Conservation (phyloP, 2,888 invertebrate genomes). For the Eristalis tenax region DNA sequence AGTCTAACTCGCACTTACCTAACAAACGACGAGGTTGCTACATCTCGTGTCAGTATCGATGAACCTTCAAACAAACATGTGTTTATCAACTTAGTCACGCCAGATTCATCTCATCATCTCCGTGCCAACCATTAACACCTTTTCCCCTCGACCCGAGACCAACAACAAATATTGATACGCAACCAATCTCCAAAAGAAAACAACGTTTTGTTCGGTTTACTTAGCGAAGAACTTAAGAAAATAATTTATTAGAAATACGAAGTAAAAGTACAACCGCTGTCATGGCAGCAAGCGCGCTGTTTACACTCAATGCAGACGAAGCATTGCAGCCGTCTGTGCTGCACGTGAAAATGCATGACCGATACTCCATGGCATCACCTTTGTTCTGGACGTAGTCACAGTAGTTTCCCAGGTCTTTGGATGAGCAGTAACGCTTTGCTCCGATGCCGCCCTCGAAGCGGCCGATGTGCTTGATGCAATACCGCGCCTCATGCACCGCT, state of each 20-base stretch:
- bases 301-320: constrained; percentile 30
- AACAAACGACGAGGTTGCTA: background rate
- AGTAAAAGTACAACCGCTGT: constrained; percentile 40
- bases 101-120: background rate
- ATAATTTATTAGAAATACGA: constrained; percentile 34
- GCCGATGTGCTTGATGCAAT: constrained; percentile 96
- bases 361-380: constrained; percentile 91
- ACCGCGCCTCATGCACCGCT: constrained; percentile 91
- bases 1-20: background rate
- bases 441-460: constrained; percentile 95
- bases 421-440: constrained; percentile 93
- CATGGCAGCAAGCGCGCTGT: constrained; percentile 26
- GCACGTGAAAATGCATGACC: constrained; percentile 94
- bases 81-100: background rate
- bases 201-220: constrained; percentile 13
- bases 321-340: constrained; percentile 90
- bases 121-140: background rate
- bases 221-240: constrained; percentile 16
- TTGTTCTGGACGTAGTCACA: constrained; percentile 93
- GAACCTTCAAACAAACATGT: background rate
- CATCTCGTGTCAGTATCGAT: background rate
- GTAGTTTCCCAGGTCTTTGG: constrained; percentile 92
- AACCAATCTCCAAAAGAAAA: constrained; percentile 15
- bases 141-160: background rate
- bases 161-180: background rate